Evolutionary conservation across 2,797 vertebrate genomes (phyloP), one percentile per base, ranked within the genome.

Genomic region (Notolabrus celidotus): DNA sequence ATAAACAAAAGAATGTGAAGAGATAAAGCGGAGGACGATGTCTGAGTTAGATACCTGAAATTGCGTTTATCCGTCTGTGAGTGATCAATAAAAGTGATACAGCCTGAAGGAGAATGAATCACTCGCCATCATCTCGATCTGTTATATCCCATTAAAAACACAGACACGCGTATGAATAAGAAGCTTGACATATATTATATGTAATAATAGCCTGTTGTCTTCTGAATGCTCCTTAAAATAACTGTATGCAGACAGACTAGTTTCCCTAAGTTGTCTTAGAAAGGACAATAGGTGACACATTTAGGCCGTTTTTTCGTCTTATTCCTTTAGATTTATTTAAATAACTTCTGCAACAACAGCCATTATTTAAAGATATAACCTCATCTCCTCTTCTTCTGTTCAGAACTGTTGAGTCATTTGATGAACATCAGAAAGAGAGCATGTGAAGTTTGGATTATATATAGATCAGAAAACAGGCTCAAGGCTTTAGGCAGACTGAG

Each of bases 131-230:
- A 34, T 50, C 33, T 31, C 57, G 38, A 52, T 47, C 16, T 54
- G 9, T 51, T 67, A 58, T 65, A 42, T 74, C 72, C 70, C 67
- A 55, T 66, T 71, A 10, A 38, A 53, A 69, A 52, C 65, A 66
- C 54, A 74, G 38, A 86, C 81, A 77, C 64, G 31, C 10, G 2
- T 52, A 38, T 56, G 51, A 56, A 19, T 47, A 53, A 19, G 4
- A 43, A 0, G 42, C 8, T 43, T 43, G 2, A 20, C 42, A 20
- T n/a, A 8, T n/a, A 4, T 42, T 20, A 4, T 8, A 19, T 2
- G 15, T 85, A 65, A 61, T 4, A 36, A 36, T 12, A 10, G 34
- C 34, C 51, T 45, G 38, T 15, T 53, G 42, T 17, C 19, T 4
- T 47, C 12, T 14, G 23, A 20, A 9, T 16, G 14, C 36, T 38